Evolutionary conservation across 2,113 vertebrate genomes (phyloP), one percentile per base, ranked within the genome.

Genomic region (Cariama cristata): DNA sequence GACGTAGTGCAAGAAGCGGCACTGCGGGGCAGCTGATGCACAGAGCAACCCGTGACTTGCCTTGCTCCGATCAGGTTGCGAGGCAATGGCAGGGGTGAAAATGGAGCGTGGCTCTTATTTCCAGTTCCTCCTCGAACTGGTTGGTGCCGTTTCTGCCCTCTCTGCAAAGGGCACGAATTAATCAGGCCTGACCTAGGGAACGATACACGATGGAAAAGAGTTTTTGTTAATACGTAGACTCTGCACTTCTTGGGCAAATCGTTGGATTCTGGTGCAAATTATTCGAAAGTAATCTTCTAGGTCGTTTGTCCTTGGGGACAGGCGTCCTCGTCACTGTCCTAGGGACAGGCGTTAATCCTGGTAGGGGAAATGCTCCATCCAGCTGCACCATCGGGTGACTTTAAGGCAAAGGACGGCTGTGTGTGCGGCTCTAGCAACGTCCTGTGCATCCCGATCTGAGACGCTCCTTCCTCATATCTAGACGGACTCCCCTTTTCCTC

Each of bases 161-260:
- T 59, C 52, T 87, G 45, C 7, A 26, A 5, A 21, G 22, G 19
- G 24, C 20, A 27, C 7, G 20, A 2, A 18, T 58, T 9, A 16
- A 80, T 30, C 69, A 55, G 33, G 3, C 27, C 45, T 87, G 60
- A 50, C 69, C 69, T 33, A 13, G 35, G 66, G 62, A 30, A 16
- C 1, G 66, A 11, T 7, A 5, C 0, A 1, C 0, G 2, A 6
- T 21, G n/a, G 38, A 28, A n/a, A 22, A 16, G 20, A 23, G 17
- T 4, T 64, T 38, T 47, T 82, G 3, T 38, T 50, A 4, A n/a
- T 47, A 11, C 9, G 9, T 3, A 44, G 47, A 33, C 33, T 32
- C 24, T 68, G 56, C 16, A 6, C 13, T 76, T 38, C 21, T 72
- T 42, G 24, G 49, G 75, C 23, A 53, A 10, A 49, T 45, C 55